These are phyloP conservation scores for Chloroceryle amazona DNA, from an alignment of 2,797 vertebrate species.

Conservation along the genomic window DNA sequence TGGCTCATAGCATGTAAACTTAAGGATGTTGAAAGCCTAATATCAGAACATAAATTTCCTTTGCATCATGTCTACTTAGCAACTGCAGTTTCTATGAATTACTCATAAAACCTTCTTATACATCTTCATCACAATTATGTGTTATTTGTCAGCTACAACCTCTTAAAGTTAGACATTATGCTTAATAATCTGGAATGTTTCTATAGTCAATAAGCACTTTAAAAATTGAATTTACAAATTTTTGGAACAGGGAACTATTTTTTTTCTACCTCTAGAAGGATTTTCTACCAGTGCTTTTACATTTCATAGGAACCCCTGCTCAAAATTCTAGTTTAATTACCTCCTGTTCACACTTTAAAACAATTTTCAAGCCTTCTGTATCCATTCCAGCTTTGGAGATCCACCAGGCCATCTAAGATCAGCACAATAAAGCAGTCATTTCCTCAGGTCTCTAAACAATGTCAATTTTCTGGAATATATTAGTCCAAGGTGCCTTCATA, in stretches of 20 bases:
- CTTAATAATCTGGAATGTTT: not conserved
- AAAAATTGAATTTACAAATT: not conserved
- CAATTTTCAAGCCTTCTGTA: not conserved
- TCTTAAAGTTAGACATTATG: not conserved
- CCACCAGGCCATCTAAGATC: not conserved
- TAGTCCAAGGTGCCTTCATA: slow-evolving; percentile 6
- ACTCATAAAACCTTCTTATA: not conserved
- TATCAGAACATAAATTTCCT: not conserved
- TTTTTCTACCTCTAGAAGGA: not conserved
- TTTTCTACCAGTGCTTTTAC: not conserved
- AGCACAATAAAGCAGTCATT: not conserved
- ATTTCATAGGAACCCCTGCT: not conserved
- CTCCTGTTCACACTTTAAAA: not conserved
- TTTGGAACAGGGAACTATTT: not conserved
- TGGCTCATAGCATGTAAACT: not conserved
- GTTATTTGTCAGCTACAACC: not conserved
- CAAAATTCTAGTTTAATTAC: not conserved
- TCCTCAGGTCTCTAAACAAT: not conserved
- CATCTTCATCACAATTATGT: not conserved
- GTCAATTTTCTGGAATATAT: not conserved
- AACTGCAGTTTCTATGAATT: not conserved
- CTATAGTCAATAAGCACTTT: not conserved
- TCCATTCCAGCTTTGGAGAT: not conserved
- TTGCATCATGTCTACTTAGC: rapidly evolving
- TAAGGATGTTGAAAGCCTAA: not conserved